Evolutionary conservation across 2,113 vertebrate genomes (phyloP).

Genomic region (Aplodontia rufa): DNA sequence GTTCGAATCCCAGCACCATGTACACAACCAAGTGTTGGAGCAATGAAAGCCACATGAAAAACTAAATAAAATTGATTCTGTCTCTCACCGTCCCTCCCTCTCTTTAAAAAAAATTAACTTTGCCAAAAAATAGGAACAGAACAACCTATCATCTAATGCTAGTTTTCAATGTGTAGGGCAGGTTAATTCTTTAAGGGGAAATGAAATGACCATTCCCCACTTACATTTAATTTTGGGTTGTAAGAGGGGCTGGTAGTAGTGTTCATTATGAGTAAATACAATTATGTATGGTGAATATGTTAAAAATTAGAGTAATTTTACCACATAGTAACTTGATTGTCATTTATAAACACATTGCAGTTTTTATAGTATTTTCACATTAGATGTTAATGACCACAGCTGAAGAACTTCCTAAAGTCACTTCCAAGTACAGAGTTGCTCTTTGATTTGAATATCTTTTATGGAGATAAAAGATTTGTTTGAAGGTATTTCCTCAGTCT

Average conservation of each 20-base stretch:
- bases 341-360: neutral
- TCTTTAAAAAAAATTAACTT: neutral
- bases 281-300: constrained; percentile 18
- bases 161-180: neutral
- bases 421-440: neutral
- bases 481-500: neutral
- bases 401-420: neutral
- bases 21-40: too few relatives aligned
- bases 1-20: too few relatives aligned
- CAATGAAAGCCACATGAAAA: too few relatives aligned
- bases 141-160: neutral
- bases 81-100: too few relatives aligned
- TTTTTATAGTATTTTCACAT: constrained; percentile 50
- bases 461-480: neutral
- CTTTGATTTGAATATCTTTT: neutral
- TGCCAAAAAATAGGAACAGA: neutral
- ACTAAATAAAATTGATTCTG: too few relatives aligned
- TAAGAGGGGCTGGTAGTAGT: constrained; percentile 20
- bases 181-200: neutral
- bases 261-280: constrained; percentile 29
- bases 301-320: constrained; percentile 36
- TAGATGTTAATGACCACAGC: neutral
- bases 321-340: constrained; percentile 3
- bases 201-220: neutral
- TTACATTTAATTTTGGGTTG: constrained; percentile 38